Evolutionary conservation across 2,888 invertebrate genomes (phyloP), one percentile per base, ranked within the genome.

Genomic region (Margaritifera margaritifera): DNA sequence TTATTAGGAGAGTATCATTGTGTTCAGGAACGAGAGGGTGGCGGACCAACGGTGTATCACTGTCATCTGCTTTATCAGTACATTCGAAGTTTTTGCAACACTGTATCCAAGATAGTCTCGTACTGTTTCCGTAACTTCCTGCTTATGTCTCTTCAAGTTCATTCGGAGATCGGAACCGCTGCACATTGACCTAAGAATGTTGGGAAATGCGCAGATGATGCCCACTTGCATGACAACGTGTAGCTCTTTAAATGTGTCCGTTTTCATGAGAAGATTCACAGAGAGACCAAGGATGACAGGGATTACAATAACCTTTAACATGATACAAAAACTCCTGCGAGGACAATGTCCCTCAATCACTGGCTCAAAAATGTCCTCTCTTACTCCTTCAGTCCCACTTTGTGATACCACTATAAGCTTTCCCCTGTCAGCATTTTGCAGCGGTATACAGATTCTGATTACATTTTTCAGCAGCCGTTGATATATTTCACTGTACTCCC

Each of bases 151-250:
- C 53, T 65, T 70, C 24, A 60, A 59, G 18, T 24, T 60, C 11
- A 62, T 53, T n/a, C 56, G 67, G 11, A 51, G 24, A 6, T 59
- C 51, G 6, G 22, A 50, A 6, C 31, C 52, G 18, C 57, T 54
- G 50, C 72, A 77, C 53, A 73, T 64, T 2, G 71, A 69, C 62
- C 69, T 75, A 25, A 74, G 8, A 22, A 79, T 65, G 22, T 76
- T 71, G 1, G 80, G 80, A 18, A 80, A 59, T 19, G 74, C 72
- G 55, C 80, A 78, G 0, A 76, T 73, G 22, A 80, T 77, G 19
- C 72, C 72, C 1, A 78, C 72, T 42, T 80, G 78, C 64, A 76
- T 77, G 8, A 77, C 53, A 11, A 72, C 60, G 53, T 74, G 74
- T 4, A 80, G 55, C 31, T 78, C 74, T 53, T 65, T 67, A 56